phyloP scores from a whole-genome alignment of 2,888 invertebrate genomes.

The Leucophenga maculata region DNA sequence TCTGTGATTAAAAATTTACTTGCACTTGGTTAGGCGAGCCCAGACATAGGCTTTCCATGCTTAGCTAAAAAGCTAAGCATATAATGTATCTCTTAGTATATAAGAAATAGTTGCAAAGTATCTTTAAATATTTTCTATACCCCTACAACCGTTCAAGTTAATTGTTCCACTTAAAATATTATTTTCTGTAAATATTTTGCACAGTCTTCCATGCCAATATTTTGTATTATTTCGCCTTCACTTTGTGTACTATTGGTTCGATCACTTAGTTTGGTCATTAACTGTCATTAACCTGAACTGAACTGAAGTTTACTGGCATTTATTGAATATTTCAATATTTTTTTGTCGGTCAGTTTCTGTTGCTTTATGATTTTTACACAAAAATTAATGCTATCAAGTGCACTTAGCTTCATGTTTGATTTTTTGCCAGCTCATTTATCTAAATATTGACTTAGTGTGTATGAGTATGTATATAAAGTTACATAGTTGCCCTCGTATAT shows the following conservation, averaged over 20 bases:
- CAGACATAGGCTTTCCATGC: too few relatives aligned
- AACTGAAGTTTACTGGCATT: neutral
- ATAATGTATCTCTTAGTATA: too few relatives aligned
- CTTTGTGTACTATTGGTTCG: neutral
- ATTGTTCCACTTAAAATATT: too few relatives aligned
- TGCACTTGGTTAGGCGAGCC: too few relatives aligned
- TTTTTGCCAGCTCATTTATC: constrained; percentile 15
- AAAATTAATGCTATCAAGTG: constrained; percentile 11
- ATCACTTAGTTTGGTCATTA: constrained; percentile 12
- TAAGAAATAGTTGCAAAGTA: too few relatives aligned
- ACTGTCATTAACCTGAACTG: constrained; percentile 5
- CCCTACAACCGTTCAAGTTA: too few relatives aligned
- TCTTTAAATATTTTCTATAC: too few relatives aligned
- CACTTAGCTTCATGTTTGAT: constrained; percentile 14
- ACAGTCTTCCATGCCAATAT: neutral
- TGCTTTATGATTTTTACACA: too few relatives aligned
- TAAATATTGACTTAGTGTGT: constrained; percentile 5
- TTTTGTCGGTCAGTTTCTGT: neutral
- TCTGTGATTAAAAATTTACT: too few relatives aligned
- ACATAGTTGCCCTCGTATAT: neutral
- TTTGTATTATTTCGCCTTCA: neutral
- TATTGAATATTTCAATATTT: neutral
- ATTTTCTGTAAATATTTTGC: neutral
- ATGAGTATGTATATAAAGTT: neutral
- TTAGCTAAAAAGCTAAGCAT: too few relatives aligned